These are phyloP conservation scores for Lordiphosa collinella DNA, from an alignment of 1,140 invertebrate species.

Conservation along the genomic window DNA sequence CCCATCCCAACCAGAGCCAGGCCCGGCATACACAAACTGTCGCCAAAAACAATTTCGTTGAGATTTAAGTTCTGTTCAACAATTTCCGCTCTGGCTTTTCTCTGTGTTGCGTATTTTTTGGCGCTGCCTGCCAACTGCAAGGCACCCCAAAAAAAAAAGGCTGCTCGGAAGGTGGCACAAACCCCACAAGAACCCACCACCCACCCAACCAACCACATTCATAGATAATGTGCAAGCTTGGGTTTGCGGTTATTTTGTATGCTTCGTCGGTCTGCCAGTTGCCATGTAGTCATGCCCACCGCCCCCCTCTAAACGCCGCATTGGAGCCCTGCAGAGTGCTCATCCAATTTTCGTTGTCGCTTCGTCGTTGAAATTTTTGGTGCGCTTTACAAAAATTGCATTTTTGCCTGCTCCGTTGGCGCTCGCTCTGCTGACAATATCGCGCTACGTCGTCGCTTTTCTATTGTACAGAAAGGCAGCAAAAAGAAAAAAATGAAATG, in stretches of 20 bases:
- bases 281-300: conserved; percentile 39
- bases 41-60: conserved; percentile 74
- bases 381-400: conserved; percentile 70
- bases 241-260: conserved; percentile 74
- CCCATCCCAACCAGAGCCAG: conserved; percentile 16
- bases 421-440: conserved; percentile 57
- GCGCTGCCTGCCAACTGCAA: neutral
- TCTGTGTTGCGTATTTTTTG: conserved; percentile 15
- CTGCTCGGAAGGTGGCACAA: neutral
- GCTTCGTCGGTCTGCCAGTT: conserved; percentile 65
- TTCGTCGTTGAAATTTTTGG: conserved; percentile 58
- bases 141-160: conserved; percentile 12
- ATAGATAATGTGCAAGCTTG: conserved; percentile 73
- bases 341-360: conserved; percentile 72
- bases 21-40: conserved; percentile 52
- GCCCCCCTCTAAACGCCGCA: neutral
- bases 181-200: neutral
- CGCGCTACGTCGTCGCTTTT: conserved; percentile 63
- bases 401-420: conserved; percentile 27
- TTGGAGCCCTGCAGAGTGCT: conserved; percentile 26
- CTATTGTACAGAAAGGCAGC: conserved; percentile 45
- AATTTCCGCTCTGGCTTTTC: conserved; percentile 56
- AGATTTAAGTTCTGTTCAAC: conserved; percentile 74
- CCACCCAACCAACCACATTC: conserved; percentile 52
- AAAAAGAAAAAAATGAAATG: conserved; percentile 14